Conservation (phyloP, 2,113 vertebrate species). For the Pongo pygmaeus region DNA sequence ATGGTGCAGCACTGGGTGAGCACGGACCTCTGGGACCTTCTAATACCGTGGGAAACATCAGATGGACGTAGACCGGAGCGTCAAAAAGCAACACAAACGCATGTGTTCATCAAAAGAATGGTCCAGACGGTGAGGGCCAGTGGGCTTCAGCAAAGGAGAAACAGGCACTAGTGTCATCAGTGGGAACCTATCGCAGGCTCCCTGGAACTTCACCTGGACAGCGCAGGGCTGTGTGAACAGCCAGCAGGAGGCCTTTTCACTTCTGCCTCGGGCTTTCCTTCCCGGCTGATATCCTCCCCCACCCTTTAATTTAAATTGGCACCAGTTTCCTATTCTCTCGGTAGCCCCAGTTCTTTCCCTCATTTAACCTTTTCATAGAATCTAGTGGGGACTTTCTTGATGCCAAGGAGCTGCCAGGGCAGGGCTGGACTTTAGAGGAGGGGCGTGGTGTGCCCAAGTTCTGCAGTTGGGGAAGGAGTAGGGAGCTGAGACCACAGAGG, state of each 20-base stretch:
- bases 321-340: background rate
- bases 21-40: background rate
- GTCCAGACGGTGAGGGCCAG: background rate
- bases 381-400: background rate
- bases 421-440: background rate
- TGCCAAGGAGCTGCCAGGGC: background rate
- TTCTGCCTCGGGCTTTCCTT: background rate
- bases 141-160: background rate
- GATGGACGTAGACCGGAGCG: too few relatives aligned
- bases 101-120: fast-evolving
- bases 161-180: background rate
- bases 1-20: background rate
- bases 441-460: background rate
- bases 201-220: too few relatives aligned
- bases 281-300: background rate
- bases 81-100: background rate
- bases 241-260: background rate
- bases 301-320: background rate
- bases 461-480: too few relatives aligned
- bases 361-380: background rate
- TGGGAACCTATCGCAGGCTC: background rate
- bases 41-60: background rate
- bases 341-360: background rate
- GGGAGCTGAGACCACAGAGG: background rate
- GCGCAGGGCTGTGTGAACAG: too few relatives aligned